A percentile compares a stretch with the other conserved stretches of the same genome.
These are phyloP conservation scores for Hippopotamyrus pictus DNA, from an alignment of 2,797 vertebrate genomes.

Conservation along the genomic window DNA sequence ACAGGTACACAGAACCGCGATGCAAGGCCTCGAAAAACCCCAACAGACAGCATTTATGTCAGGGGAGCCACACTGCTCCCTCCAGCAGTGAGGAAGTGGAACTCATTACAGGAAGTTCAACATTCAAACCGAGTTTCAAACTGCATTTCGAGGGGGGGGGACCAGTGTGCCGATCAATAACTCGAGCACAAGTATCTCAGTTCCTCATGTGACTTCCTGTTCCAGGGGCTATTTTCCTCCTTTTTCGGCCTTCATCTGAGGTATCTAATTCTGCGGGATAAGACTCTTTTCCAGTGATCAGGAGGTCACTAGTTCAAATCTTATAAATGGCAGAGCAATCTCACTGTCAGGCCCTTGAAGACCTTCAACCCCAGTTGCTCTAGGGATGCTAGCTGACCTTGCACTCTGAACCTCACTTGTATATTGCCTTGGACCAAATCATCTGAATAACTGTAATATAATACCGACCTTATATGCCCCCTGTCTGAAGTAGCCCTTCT, in stretches of 20 bases:
- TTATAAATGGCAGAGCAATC: background rate
- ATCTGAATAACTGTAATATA: background rate
- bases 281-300: background rate
- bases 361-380: background rate
- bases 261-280: background rate
- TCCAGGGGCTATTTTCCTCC: background rate
- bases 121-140: background rate
- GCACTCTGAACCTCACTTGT: background rate
- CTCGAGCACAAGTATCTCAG: background rate
- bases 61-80: background rate
- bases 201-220: background rate
- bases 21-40: background rate
- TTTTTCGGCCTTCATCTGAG: background rate
- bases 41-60: background rate
- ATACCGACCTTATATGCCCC: background rate
- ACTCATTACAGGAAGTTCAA: slow-evolving; percentile 15
- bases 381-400: background rate
- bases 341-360: background rate
- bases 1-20: background rate
- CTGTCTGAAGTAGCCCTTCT: background rate
- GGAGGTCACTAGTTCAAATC: background rate
- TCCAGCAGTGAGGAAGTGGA: background rate
- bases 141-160: background rate
- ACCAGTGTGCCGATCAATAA: background rate
- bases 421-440: background rate